Evolutionary conservation across 2,113 vertebrate genomes (phyloP).

Genomic region (Etheostoma spectabile): DNA sequence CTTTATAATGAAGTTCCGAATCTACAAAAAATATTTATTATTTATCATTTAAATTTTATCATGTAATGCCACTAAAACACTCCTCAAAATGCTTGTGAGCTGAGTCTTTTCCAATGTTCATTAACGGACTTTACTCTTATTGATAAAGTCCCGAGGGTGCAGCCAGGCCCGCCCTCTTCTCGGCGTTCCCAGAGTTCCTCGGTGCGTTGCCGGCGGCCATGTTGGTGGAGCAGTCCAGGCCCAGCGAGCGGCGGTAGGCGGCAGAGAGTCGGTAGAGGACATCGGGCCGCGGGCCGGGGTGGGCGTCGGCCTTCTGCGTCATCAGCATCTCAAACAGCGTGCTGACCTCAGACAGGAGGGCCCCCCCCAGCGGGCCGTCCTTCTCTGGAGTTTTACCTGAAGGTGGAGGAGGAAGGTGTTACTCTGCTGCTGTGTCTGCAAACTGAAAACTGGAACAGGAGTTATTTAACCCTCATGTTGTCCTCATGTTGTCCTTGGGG

Average conservation of each 20-base stretch:
- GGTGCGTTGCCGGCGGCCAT: background rate
- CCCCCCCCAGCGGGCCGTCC: conserved; percentile 84
- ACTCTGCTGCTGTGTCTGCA: background rate
- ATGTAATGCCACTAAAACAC: conserved; percentile 8
- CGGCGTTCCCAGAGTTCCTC: conserved; percentile 49
- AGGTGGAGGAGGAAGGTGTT: background rate
- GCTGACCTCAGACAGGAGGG: conserved; percentile 94
- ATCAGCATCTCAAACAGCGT: conserved; percentile 93
- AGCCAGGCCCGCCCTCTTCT: conserved; percentile 33
- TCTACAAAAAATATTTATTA: background rate
- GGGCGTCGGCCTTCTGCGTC: conserved; percentile 87
- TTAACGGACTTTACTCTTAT: background rate
- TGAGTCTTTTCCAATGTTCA: conserved; percentile 48
- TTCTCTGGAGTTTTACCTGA: conserved; percentile 81
- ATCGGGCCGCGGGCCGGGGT: conserved; percentile 80
- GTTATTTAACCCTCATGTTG: background rate
- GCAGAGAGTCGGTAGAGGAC: conserved; percentile 91
- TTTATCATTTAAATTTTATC: conserved; percentile 19
- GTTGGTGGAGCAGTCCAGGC: conserved; percentile 69
- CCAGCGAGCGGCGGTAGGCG: conserved; percentile 86
- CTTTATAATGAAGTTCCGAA: background rate
- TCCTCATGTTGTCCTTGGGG: too few relatives aligned
- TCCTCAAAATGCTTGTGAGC: background rate
- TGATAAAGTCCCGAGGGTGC: conserved; percentile 33
- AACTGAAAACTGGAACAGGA: background rate